A percentile compares a stretch with the other conserved stretches of the same genome.
phyloP scores from a whole-genome alignment of 2,888 invertebrate genomes.

The Achlya flavicornis region DNA sequence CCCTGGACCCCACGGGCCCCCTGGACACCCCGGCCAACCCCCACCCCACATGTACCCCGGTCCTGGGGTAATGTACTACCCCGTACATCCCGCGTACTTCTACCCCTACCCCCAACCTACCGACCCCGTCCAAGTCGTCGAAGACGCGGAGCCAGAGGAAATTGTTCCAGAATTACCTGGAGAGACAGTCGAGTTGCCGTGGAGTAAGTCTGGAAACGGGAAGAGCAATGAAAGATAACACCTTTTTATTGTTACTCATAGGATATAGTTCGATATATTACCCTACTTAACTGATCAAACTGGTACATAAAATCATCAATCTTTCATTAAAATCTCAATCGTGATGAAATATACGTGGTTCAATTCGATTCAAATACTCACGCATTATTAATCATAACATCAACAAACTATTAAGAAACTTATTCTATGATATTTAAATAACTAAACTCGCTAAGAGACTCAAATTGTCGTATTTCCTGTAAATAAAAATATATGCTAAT shows the following conservation, averaged over 20 bases:
- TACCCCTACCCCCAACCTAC: conserved; percentile 65
- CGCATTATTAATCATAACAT: too few relatives aligned
- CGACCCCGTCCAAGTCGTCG: conserved; percentile 54
- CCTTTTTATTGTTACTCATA: conserved; percentile 33
- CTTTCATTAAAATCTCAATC: too few relatives aligned
- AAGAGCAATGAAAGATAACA: conserved; percentile 55
- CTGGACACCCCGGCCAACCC: conserved; percentile 37
- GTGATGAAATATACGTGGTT: too few relatives aligned
- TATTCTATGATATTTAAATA: background rate
- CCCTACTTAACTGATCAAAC: too few relatives aligned
- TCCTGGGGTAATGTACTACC: conserved; percentile 66
- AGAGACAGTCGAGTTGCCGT: conserved; percentile 78
- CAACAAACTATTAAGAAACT: too few relatives aligned
- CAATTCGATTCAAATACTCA: too few relatives aligned
- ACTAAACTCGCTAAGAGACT: background rate
- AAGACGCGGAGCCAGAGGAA: conserved; percentile 53
- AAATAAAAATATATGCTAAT: too few relatives aligned
- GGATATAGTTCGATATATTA: too few relatives aligned
- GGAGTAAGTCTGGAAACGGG: conserved; percentile 69
- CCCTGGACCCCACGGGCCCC: conserved; percentile 42
- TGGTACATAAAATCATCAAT: too few relatives aligned
- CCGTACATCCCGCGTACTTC: conserved; percentile 74
- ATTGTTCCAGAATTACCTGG: conserved; percentile 71
- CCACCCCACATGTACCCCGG: conserved; percentile 52
- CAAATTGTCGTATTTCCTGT: background rate